Base-by-base conservation (phyloP, 2,888 invertebrate species). In the Drosophila mulleri region DNA sequence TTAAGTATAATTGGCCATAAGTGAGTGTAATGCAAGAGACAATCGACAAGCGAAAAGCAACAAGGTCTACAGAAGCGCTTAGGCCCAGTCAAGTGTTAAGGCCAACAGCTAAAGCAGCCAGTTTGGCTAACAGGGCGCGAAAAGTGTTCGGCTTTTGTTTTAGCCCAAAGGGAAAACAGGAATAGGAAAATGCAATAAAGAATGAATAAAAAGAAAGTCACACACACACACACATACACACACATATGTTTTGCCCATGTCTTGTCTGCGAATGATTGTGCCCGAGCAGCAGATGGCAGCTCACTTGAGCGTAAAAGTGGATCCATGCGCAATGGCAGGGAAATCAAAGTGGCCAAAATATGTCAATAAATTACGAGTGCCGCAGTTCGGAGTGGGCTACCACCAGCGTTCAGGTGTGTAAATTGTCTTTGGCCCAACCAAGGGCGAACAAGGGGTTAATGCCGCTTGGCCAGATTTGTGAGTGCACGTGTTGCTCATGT, bases 401-500 rank as follows among this genome's bases (percentile, higher is more conserved):
- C 37, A 16, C 41, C 37, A 16, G 23, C 74, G 67, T 67, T 76
- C 80, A 82, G 82, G 86, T 86, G 81, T 79, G n/a, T 81, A 72
- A 82, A 82, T 81, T 84, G 81, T 83, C 72, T 80, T 42, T 47
- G 18, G 23, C 53, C 39, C 60, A 14, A 45, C n/a, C 11, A 39
- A 6, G 42, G 44, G 65, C 52, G 44, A 69, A 47, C 56, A 83
- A 71, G 75, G 84, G 86, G 82, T 80, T 72, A 78, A 64, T 52
- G 69, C 54, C 29, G 42, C 47, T 45, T 66, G 70, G 56, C 56
- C 78, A 69, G 75, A 77, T 81, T 73, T 85, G 75, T 77, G 81
- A 77, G 81, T 79, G 80, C 85, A 86, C 88, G 83, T 87, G 87
- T 82, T 87, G 88, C 82, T 77, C 79, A 72, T 80, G 82, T 86